Evolutionary conservation across 1,140 invertebrate species (phyloP), one percentile per base, ranked within the genome.

Genomic region (Drosophila obscura): DNA sequence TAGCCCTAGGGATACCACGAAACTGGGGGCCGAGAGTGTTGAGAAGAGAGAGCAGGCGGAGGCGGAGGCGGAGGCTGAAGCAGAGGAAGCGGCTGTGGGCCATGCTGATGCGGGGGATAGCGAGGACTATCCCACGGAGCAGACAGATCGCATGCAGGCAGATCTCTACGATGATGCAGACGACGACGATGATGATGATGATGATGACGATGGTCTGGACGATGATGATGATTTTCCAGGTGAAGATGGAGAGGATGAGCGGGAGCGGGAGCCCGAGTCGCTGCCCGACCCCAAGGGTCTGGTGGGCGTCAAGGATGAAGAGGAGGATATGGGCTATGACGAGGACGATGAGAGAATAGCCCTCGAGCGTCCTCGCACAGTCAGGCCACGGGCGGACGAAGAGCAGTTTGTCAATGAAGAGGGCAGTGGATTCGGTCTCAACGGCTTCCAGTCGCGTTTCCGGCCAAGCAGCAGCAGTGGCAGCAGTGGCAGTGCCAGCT

Each of bases 321-420:
- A 91, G 44, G 90, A 91, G 35, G 90, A 91, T 35, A 91, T 91
- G 90, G 90, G 90, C 8, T 91, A 90, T 35, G 90, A 91, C 41
- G 90, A 91, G 67, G 90, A 91, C 4, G 90, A 91, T 16, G 90
- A 91, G 51, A 81, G 84, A 19, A 75, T 91, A 39, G 87, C 90
- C 2, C 56, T 88, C 51, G 90, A 91, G 41, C 75, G 85, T 13
- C 83, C 84, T 6, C 69, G 73, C 15, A 84, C 85, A 11, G 39
- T 61, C 0, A 71, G 77, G 7, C 85, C 80, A 1, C 56, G 71
- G 2, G 53, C 85, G 53, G 89, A 90, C 11, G 74, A 90, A 45
- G 77, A 90, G 52, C 88, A 87, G 11, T 91, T 87, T 44, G 61
- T 91, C 7, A 91, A 90, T 45, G 87, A 90, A 52, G 91, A 91